Evolutionary conservation across 2,797 vertebrate species (phyloP), one percentile per base, ranked within the genome.

Genomic region (Pantherophis vulpinus): DNA sequence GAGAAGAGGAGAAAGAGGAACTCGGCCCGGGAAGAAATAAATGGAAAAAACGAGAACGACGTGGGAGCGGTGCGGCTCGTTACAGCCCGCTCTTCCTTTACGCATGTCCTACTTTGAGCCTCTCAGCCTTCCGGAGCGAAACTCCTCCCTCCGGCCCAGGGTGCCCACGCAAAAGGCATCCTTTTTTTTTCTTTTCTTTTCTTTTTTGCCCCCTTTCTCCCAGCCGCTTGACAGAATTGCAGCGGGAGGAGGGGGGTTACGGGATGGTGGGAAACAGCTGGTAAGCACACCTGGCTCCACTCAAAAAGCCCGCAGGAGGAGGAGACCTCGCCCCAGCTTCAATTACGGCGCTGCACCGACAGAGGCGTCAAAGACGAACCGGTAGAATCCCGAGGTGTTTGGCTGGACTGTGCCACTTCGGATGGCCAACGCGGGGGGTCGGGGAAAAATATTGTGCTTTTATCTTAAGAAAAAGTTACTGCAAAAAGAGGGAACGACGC

Each of bases 1-100:
- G 86, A n/a, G 10, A 8, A 12, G 25, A 27, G 60, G 16, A 13
- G 51, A 5, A 16, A 27, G 59, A 23, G 29, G 11, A 25, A 56
- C 59, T 47, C 63, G 86, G 91, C 93, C 94, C 94, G 92, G 66
- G 91, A 88, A 66, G 92, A 90, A 90, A 74, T 92, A 93, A 95
- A 89, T 91, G 94, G 86, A 91, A 91, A 96, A 83, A 96, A 47
- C 74, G 94, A 93, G 94, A 92, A 32, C 6, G 93, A 32, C 86
- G 87, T 11, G 70, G 56, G 1, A 58, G 90, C 90, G 10, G 16
- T 56, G 4, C 3, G n/a, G 47, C 86, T 29, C 4, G 7, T 27
- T 29, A 32, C 91, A 37, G 29, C n/a, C 91, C n/a, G 59, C 42
- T 25, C 29, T 32, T 51, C 58, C 56, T 58, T 61, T 61, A 59